Base-by-base conservation (phyloP, 2,113 vertebrate genomes). In the Larimichthys crocea region DNA sequence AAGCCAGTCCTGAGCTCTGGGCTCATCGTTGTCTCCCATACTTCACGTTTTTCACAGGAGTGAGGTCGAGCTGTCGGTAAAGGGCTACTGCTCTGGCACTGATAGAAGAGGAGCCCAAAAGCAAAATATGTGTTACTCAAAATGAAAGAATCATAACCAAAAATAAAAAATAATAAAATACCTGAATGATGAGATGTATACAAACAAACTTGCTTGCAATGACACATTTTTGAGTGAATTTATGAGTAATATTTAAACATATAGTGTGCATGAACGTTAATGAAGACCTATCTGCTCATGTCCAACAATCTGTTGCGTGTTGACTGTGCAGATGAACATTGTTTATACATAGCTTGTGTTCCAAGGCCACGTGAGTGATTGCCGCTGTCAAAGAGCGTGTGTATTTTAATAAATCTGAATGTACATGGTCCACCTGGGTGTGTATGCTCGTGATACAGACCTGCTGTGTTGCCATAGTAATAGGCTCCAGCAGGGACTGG, bases 401-500 rank as follows among this genome's bases (percentile, higher is more conserved):
- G 26, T 26, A 68, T 72, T 77, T 72, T 26, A 65, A 83, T 64
- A 57, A 83, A 78, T 90, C 46, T 93, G 20, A 86, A 84, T 69
- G 55, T 75, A 65, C 17, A 76, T 48, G 44, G 62, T 83, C 64
- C 71, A 83, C 49, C 80, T 93, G 67, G 55, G 55, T 80, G 83
- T 84, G 49, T 95, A 94, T 0, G 91, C 93, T 87, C 94, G 74
- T 0, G 3, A 95, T 97, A 90, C 97, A 94, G 66, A 98, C 95
- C 73, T 97, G 96, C 74, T 96, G 92, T 8, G 86, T 92, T 70
- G 95, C 88, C 16, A 96, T 92, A 14, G 96, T 92, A 3, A 94
- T 89, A 0, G 96, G 70, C 0, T 98, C 97, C 0, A 95, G 94
- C 52, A 98, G 90, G 2, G 97, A 96, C 0, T 96, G 96, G 90